These are phyloP conservation scores for Tetragonisca angustula DNA, from an alignment of 2,888 invertebrate genomes.

Conservation along the genomic window DNA sequence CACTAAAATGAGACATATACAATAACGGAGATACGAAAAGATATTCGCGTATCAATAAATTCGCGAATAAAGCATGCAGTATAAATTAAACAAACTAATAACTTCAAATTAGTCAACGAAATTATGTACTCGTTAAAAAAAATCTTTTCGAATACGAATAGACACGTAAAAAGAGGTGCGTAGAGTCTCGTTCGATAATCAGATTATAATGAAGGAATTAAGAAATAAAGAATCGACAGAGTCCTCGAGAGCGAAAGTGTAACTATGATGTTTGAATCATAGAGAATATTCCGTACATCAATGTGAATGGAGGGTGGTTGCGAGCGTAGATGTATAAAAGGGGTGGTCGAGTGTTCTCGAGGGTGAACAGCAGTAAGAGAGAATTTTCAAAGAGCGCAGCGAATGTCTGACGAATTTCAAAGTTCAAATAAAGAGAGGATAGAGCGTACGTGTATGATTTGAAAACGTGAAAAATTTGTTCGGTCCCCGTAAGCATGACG, in stretches of 20 bases:
- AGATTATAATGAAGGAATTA: not conserved
- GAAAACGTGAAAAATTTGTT: not conserved
- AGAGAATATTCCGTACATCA: not conserved
- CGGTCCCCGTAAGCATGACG: not conserved
- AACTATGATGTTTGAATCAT: not conserved
- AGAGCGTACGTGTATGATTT: not conserved
- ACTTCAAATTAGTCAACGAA: too few species aligned
- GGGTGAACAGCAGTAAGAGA: slow-evolving; percentile 19
- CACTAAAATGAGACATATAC: too few species aligned
- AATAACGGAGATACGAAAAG: too few species aligned
- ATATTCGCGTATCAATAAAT: too few species aligned
- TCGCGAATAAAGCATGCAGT: too few species aligned
- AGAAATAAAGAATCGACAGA: not conserved
- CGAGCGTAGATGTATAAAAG: not conserved
- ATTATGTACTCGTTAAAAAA: not conserved
- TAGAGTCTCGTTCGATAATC: not conserved
- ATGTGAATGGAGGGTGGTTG: not conserved
- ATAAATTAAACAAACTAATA: too few species aligned
- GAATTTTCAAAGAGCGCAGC: slow-evolving; percentile 8
- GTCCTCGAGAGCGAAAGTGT: not conserved
- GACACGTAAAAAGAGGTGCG: not conserved
- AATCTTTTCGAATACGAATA: not conserved
- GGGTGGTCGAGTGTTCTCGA: slow-evolving; percentile 23
- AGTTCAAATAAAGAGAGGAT: not conserved
- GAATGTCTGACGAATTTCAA: slow-evolving; percentile 7